Base-by-base conservation (phyloP, 2,797 vertebrate genomes). In the Sebastes itinus region DNA sequence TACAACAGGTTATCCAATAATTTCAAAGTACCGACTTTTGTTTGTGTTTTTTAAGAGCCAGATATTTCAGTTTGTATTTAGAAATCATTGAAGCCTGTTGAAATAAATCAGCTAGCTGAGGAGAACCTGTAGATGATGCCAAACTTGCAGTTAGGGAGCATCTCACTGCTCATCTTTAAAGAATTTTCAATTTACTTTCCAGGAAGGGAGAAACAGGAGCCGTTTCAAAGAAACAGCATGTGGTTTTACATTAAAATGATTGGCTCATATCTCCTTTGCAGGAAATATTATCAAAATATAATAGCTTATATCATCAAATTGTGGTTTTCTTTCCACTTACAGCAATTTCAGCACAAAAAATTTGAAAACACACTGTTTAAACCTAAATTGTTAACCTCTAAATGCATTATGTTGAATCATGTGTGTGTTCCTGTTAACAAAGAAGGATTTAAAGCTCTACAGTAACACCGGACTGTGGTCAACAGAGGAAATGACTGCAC, bases 401-500 rank as follows among this genome's bases (percentile, higher is more conserved):
- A 77, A 7, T 72, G 2, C 6, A 33, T 75, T 59, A 58, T 32
- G 61, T 30, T 63, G 16, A 77, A 13, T 42, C 55, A 22, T 13
- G 2, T 42, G 25, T 54, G 49, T 77, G 58, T 72, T 81, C 28
- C 60, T 49, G 28, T 38, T 6, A 67, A 64, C 16, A 75, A 18
- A 46, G 12, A 62, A 49, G 27, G 20, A 25, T 33, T 32, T 60
- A 23, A 54, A 73, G 66, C 65, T 69, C 76, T 6, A 65, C 38
- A 82, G 67, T 52, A 86, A 82, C 60, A 18, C 6, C 16, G 2
- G 64, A 18, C 64, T 81, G 63, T 52, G 46, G 72, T 70, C 55
- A 27, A n/a, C 64, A 71, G 28, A 83, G 69, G 60, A 91, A 85
- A 85, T 80, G 30, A 80, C 52, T 33, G 9, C 65, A 46, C 13